phyloP scores from a whole-genome alignment of 2,113 vertebrate genomes.

The Collichthys lucidus region DNA sequence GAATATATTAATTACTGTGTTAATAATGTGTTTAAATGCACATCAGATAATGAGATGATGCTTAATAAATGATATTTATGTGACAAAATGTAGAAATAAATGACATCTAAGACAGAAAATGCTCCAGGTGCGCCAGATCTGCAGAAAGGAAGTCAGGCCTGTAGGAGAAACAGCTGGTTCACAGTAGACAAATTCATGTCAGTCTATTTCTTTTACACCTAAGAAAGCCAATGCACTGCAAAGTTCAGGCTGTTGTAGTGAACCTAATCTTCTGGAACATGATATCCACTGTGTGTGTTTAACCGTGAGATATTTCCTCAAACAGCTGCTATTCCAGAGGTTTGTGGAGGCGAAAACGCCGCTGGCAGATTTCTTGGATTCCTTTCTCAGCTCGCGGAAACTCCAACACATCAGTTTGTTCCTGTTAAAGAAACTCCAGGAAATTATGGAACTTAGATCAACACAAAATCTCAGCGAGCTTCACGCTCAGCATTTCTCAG shows the following conservation, averaged over 20 bases:
- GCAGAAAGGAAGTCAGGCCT: too few species aligned
- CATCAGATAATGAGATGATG: not conserved
- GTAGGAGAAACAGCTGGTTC: not conserved
- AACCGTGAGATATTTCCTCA: conserved; percentile 7
- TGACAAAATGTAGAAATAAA: too few species aligned
- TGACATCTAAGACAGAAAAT: too few species aligned
- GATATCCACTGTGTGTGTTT: not conserved
- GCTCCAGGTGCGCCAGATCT: too few species aligned
- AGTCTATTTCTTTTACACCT: not conserved
- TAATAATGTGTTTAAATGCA: not conserved
- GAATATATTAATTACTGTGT: not conserved
- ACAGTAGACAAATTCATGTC: not conserved
- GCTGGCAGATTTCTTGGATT: conserved; percentile 56
- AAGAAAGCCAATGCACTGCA: not conserved
- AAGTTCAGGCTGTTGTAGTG: not conserved
- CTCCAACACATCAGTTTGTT: conserved; percentile 58
- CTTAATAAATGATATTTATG: not conserved
- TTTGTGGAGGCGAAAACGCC: conserved; percentile 55
- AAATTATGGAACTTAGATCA: conserved; percentile 1
- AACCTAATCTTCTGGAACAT: not conserved
- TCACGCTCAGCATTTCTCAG: not conserved
- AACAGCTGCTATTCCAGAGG: conserved; percentile 65
- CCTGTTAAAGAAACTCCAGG: conserved; percentile 66
- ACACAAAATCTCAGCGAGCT: conserved; percentile 10
- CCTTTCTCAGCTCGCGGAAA: conserved; percentile 46